Evolutionary conservation across 2,113 vertebrate genomes (phyloP).

Genomic region (Myanophis thanlyinensis): DNA sequence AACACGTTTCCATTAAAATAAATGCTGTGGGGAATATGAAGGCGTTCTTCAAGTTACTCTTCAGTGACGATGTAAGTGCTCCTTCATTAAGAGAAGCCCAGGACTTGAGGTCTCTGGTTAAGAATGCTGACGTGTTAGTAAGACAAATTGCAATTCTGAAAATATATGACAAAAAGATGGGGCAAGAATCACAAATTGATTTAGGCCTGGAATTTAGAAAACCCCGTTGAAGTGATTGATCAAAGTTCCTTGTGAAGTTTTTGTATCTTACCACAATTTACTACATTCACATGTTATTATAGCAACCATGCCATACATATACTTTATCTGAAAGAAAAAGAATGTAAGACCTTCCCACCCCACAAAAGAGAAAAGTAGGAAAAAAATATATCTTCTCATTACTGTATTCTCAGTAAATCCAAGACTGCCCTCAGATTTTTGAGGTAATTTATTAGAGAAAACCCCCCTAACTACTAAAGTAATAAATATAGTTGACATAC

Average conservation of each 20-base stretch:
- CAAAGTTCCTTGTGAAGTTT: not conserved
- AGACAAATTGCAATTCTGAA: not conserved
- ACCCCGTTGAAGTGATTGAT: not conserved
- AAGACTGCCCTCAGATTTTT: not conserved
- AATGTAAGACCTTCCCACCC: not conserved
- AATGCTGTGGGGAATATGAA: not conserved
- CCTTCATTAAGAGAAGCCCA: not conserved
- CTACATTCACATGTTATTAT: not conserved
- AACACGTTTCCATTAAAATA: not conserved
- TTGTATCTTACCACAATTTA: not conserved
- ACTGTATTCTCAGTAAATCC: not conserved
- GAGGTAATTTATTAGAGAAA: not conserved
- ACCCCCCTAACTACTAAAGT: not conserved
- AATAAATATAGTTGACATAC: not conserved
- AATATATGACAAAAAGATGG: not conserved
- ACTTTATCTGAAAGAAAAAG: not conserved
- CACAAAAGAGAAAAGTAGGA: not conserved
- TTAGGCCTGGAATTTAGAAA: not conserved
- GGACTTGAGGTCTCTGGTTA: not conserved
- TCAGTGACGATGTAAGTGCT: not conserved
- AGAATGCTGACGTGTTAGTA: not conserved
- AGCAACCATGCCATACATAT: not conserved
- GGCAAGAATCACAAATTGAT: not conserved
- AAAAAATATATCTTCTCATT: not conserved
- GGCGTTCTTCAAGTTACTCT: not conserved